These are phyloP conservation scores for Oostethus manadensis DNA, from an alignment of 2,113 vertebrate genomes.

Conservation along the genomic window DNA sequence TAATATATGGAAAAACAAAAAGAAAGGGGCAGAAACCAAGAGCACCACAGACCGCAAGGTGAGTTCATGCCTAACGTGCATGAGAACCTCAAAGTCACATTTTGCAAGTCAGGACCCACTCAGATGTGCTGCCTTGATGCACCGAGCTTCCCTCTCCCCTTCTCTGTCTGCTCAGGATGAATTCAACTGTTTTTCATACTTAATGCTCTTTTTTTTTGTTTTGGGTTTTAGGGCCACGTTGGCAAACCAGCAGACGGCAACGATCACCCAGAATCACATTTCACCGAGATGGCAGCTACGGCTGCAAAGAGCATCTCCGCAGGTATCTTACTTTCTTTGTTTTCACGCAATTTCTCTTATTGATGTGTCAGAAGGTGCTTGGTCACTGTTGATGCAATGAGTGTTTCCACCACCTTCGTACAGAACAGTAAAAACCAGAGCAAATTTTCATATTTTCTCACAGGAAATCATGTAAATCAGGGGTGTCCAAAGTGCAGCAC, in stretches of 20 bases:
- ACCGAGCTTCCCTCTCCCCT: not conserved
- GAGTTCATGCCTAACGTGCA: not conserved
- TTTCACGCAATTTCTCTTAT: too few relatives aligned
- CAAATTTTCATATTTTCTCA: too few relatives aligned
- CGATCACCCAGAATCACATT: conserved; percentile 13
- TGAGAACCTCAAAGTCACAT: not conserved
- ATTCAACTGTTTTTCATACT: not conserved
- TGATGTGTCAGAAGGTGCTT: too few relatives aligned
- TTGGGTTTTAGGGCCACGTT: conserved; percentile 25
- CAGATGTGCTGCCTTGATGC: not conserved
- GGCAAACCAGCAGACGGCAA: conserved; percentile 17
- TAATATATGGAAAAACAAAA: conserved; percentile 75
- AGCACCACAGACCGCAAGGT: conserved; percentile 62
- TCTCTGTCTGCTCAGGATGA: not conserved
- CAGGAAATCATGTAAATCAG: too few relatives aligned
- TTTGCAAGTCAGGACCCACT: not conserved
- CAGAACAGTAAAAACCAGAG: too few relatives aligned
- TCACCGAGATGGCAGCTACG: conserved; percentile 4
- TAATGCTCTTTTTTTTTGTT: not conserved
- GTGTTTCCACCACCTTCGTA: too few relatives aligned
- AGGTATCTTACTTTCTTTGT: conserved; percentile 40
- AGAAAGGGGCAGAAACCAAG: conserved; percentile 50
- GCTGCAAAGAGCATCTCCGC: conserved; percentile 4
- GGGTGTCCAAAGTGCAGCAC: too few relatives aligned
- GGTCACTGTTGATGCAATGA: too few relatives aligned